These are phyloP conservation scores for Cheilosia grossa DNA, from an alignment of 2,888 invertebrate genomes.

Conservation along the genomic window DNA sequence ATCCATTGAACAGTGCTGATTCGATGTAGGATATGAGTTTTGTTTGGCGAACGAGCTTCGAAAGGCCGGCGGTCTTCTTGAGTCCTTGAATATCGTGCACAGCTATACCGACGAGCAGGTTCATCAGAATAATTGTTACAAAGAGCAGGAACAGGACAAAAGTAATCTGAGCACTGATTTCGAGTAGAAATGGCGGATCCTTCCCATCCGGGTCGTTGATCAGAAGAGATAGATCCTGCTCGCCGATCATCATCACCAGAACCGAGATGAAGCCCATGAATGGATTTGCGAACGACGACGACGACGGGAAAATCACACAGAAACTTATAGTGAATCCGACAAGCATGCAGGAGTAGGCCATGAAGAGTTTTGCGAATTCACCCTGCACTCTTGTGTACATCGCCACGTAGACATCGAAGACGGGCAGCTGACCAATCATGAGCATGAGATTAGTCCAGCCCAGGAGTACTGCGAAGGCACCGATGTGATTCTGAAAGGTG, in stretches of 20 bases:
- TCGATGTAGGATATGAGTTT: constrained; percentile 94
- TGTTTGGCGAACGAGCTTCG: constrained; percentile 92
- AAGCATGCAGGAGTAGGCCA: constrained; percentile 92
- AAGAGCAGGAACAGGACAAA: constrained; percentile 92
- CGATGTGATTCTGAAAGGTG: constrained; percentile 94
- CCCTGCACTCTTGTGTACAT: constrained; percentile 95
- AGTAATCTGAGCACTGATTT: constrained; percentile 92
- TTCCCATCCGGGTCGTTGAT: constrained; percentile 90
- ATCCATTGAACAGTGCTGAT: constrained; percentile 90
- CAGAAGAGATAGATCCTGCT: constrained; percentile 90
- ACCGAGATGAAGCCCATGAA: constrained; percentile 93
- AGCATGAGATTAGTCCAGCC: constrained; percentile 96
- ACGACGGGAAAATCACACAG: constrained; percentile 93
- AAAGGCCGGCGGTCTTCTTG: constrained; percentile 92
- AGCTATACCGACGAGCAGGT: constrained; percentile 92
- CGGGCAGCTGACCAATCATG: constrained; percentile 94
- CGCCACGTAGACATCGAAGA: constrained; percentile 94
- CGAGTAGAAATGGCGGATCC: constrained; percentile 89
- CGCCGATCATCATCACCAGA: constrained; percentile 95
- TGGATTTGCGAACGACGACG: constrained; percentile 92
- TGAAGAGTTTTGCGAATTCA: constrained; percentile 92
- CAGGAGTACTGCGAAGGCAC: constrained; percentile 92
- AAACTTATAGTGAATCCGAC: constrained; percentile 95
- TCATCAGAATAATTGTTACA: constrained; percentile 94
- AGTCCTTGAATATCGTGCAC: constrained; percentile 94